Base-by-base conservation (phyloP, 2,888 invertebrate genomes). In the Lamellibrachia satsuma region DNA sequence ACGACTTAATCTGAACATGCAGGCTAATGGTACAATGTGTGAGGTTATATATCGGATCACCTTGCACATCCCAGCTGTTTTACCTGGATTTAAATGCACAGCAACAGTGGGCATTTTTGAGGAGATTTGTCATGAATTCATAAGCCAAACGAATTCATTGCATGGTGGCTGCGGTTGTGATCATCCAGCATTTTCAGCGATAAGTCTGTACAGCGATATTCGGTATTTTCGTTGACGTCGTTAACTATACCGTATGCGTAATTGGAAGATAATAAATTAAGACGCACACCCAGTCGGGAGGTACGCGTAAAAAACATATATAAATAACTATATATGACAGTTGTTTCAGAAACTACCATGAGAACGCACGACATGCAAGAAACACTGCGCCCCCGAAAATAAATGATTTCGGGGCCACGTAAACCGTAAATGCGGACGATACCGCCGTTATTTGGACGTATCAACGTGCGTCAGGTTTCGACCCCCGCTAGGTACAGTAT, bases 401-500 rank as follows among this genome's bases (percentile, higher is more conserved):
- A 75, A 75, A 75, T 75, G 75, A 75, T 75, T 75, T 22, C 22
- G 75, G 3, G 75, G 75, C 15, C 75, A 75, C 75, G 75, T 15
- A 22, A 11, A 22, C 75, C 75, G 22, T 75, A 75, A 75, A 75
- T 75, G 22, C 75, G n/a, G n/a, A 75, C 75, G 6, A 15, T 6
- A 6, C 1, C 75, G 75, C n/a, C 75, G 75, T 75, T 75, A 75
- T 75, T 22, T 75, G 75, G 75, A 75, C 75, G n/a, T 75, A 75
- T 22, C 75, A 15, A 75, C 75, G n/a, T 75, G 75, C 75, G 75
- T 75, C 75, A 75, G n/a, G 7, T 75, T 75, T 75, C 75, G 75
- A n/a, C 75, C 75, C 75, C 75, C 75, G 75, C 75, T 75, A 75
- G 75, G 75, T 75, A 75, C 75, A 75, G 75, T 22, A 75, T 75